A percentile compares a stretch with the other conserved stretches of the same genome.
phyloP scores from a whole-genome alignment of 2,797 vertebrate species.

The Falco cherrug region DNA sequence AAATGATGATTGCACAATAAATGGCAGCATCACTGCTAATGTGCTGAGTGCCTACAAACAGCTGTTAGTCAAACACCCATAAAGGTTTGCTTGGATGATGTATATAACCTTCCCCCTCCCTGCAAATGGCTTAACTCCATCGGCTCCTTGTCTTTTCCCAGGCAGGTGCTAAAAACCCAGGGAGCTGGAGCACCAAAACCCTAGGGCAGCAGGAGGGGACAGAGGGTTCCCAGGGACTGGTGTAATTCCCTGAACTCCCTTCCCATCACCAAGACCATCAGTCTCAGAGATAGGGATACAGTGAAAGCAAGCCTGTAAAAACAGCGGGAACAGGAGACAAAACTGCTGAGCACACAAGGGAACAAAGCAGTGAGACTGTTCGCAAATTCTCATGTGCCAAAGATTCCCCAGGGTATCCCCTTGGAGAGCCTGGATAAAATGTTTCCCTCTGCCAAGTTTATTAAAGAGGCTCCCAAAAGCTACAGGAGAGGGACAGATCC shows the following conservation, averaged over 20 bases:
- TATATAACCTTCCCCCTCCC: not conserved
- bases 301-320: not conserved
- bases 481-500: not conserved
- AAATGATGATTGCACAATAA: not conserved
- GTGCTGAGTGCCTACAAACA: not conserved
- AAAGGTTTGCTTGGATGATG: not conserved
- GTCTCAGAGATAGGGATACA: not conserved
- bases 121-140: not conserved
- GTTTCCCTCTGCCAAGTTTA: not conserved
- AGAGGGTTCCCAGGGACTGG: accelerated
- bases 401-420: not conserved
- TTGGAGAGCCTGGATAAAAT: not conserved
- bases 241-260: not conserved
- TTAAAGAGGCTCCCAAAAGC: not conserved
- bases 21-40: not conserved
- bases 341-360: not conserved
- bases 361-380: not conserved
- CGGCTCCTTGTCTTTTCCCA: not conserved
- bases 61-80: not conserved
- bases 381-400: not conserved
- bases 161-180: not conserved
- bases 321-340: not conserved
- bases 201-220: not conserved
- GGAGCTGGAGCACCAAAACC: not conserved
- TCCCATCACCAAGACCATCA: accelerated